A percentile compares a stretch with the other conserved stretches of the same genome.
These are phyloP conservation scores for Phalacrocorax aristotelis DNA, from an alignment of 2,113 vertebrate genomes.

Conservation along the genomic window DNA sequence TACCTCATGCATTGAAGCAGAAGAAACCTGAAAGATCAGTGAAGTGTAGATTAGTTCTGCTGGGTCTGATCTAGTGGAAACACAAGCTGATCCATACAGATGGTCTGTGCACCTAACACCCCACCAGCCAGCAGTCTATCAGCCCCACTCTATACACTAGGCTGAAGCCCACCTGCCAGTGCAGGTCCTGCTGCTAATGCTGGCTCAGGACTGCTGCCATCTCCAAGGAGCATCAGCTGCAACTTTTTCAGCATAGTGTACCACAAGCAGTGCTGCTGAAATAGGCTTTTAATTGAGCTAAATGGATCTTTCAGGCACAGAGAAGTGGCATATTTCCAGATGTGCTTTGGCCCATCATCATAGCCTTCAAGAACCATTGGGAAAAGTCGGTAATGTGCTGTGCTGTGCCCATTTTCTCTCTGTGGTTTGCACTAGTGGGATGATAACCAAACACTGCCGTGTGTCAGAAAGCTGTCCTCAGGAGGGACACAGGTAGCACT, in stretches of 20 bases:
- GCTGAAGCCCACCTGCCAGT: background rate
- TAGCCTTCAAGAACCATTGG: background rate
- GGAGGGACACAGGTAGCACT: background rate
- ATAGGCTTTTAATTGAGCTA: background rate
- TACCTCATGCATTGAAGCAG: background rate
- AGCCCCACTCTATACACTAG: background rate
- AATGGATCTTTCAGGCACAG: background rate
- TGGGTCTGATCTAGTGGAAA: background rate
- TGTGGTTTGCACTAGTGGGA: background rate
- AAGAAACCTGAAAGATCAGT: background rate
- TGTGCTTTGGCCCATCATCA: background rate
- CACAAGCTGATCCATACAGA: background rate
- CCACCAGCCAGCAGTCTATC: background rate
- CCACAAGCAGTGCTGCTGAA: background rate
- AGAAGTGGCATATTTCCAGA: background rate
- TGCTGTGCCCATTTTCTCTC: background rate
- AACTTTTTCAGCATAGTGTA: background rate
- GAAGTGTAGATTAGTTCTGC: background rate
- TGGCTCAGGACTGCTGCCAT: background rate
- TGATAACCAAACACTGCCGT: background rate
- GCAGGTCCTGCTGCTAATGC: background rate
- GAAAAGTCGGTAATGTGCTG: background rate
- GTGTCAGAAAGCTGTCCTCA: background rate
- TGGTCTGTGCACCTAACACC: background rate
- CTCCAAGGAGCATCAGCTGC: background rate